Evolutionary conservation across 2,113 vertebrate species (phyloP), one percentile per base, ranked within the genome.

Genomic region (Camelus bactrianus): DNA sequence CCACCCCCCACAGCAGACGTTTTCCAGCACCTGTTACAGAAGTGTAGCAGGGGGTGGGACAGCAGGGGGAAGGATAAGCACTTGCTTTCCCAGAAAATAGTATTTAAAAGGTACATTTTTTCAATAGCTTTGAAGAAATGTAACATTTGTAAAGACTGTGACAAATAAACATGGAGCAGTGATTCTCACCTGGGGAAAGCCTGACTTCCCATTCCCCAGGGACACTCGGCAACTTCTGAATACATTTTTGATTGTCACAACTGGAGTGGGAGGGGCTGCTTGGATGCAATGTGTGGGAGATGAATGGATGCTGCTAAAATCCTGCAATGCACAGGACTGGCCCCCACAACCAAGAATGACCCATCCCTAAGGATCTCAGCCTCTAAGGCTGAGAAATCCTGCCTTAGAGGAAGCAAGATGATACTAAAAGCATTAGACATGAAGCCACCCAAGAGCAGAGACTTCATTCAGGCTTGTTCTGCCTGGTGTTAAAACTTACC

Each of bases 51-150:
- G 19, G 13, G 10, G n/a, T 15, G 2, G 20, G 4, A 6, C 15
- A 72, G n/a, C 9, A 50, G 14, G 19, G 4, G 11, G 32, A 35
- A 80, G 6, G 35, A 50, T 20, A 81, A 60, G 17, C 8, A 24
- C 15, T 30, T 90, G 24, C 85, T n/a, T 88, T 48, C 60, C 12
- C 24, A 54, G 46, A 73, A 94, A 65, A 80, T 50, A 56, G 67
- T 13, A 67, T 64, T 77, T 67, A 62, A 77, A 91, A 65, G 22
- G 17, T 52, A 30, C 5, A 26, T 46, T 52, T 90, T 96, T 84
- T 26, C 19, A 90, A 60, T 84, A 60, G n/a, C 67, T 89, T 73
- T 30, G 6, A 93, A 92, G 48, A 64, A 87, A 38, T 8, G 6
- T 2, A 10, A 24, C 5, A 17, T 50, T 52, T 87, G 7, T 58